Evolutionary conservation across 2,888 invertebrate genomes (phyloP).

Genomic region (Protophormia terraenovae): DNA sequence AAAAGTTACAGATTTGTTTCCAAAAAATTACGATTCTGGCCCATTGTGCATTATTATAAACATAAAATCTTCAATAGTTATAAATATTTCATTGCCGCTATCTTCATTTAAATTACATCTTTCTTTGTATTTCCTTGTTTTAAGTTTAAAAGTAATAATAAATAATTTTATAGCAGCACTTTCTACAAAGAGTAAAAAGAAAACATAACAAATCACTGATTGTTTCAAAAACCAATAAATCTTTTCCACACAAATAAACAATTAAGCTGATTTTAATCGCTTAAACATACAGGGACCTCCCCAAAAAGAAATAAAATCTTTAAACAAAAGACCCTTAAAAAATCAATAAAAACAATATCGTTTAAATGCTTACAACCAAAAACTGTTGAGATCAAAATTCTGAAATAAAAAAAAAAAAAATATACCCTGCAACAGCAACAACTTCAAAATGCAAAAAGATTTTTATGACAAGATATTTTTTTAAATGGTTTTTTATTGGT

Average conservation of each 20-base stretch:
- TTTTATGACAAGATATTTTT: conserved; percentile 59
- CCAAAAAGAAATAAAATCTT: conserved; percentile 2
- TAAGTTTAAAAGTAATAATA: background rate
- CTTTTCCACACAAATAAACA: conserved; percentile 56
- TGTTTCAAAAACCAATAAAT: conserved; percentile 51
- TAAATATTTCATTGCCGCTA: background rate
- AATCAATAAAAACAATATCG: conserved; percentile 55
- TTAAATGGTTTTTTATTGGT: conserved; percentile 18
- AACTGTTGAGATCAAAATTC: conserved; percentile 9
- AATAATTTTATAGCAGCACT: background rate
- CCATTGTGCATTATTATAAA: too few species aligned
- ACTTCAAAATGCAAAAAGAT: conserved; percentile 25
- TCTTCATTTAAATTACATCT: conserved; percentile 18
- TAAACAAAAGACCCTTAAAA: conserved; percentile 47
- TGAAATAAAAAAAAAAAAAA: background rate
- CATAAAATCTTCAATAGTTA: background rate
- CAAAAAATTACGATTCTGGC: too few species aligned
- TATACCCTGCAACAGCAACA: background rate
- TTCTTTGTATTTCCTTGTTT: background rate
- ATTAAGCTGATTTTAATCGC: conserved; percentile 53
- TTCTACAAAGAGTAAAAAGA: conserved; percentile 9
- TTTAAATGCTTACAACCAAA: conserved; percentile 18
- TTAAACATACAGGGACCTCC: conserved; percentile 33
- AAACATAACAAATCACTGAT: conserved; percentile 18
- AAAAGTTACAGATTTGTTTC: too few species aligned